A percentile compares a stretch with the other conserved stretches of the same genome.
These are phyloP conservation scores for Podotricha telesiphe DNA, from an alignment of 2,888 invertebrate species.

Conservation along the genomic window DNA sequence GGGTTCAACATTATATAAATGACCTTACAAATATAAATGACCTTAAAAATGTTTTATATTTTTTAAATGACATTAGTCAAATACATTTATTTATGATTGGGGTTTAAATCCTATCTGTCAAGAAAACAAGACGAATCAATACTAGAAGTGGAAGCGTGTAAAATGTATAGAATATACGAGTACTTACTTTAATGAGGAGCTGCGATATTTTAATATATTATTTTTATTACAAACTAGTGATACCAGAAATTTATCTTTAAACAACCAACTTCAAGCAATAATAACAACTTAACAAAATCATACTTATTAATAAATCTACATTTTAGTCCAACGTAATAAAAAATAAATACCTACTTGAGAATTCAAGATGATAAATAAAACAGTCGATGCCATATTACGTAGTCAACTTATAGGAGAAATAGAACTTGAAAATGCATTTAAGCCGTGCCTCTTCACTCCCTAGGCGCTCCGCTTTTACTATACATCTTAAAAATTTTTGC, in stretches of 20 bases:
- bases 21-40: too few relatives aligned
- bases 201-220: background rate
- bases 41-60: too few relatives aligned
- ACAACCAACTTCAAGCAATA: too few relatives aligned
- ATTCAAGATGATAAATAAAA: conserved; percentile 16
- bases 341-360: background rate
- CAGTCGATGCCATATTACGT: conserved; percentile 11
- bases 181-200: too few relatives aligned
- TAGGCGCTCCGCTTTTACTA: conserved; percentile 14
- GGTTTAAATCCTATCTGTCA: too few relatives aligned
- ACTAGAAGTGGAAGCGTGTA: background rate
- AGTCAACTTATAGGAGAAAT: conserved; percentile 21
- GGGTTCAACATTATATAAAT: too few relatives aligned
- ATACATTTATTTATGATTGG: too few relatives aligned
- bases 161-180: background rate
- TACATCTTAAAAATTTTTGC: conserved; percentile 18
- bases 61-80: too few relatives aligned
- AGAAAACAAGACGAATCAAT: too few relatives aligned
- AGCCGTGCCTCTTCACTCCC: conserved; percentile 18
- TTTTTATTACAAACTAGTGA: too few relatives aligned
- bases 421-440: conserved; percentile 16
- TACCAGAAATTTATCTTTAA: too few relatives aligned
- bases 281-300: background rate
- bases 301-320: background rate
- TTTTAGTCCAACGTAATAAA: background rate